These are phyloP conservation scores for Melanargia galathea DNA, from an alignment of 2,888 invertebrate species.

Conservation along the genomic window DNA sequence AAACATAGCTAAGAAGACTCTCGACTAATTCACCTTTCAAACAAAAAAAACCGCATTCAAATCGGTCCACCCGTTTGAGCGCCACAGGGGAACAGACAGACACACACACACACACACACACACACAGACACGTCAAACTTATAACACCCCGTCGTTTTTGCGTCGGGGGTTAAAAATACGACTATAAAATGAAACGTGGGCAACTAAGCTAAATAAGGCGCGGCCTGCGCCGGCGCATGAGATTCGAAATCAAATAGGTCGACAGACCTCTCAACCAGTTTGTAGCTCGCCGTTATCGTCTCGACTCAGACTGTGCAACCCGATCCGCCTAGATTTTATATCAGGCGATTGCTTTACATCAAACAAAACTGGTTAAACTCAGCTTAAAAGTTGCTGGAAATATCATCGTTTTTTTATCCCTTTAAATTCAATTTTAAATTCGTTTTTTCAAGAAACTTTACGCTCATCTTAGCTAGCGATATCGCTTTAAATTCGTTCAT, in stretches of 20 bases:
- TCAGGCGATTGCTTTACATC: constrained; percentile 32
- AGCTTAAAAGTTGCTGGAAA: constrained; percentile 8
- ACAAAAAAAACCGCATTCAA: no score
- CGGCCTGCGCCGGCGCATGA: constrained; percentile 6
- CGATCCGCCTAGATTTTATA: constrained; percentile 31
- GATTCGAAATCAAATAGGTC: constrained; percentile 37
- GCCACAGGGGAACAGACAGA: no score
- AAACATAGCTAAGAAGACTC: no score
- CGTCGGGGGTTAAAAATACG: no score
- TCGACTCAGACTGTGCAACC: constrained; percentile 29
- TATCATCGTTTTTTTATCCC: neutral
- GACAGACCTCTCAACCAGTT: constrained; percentile 35
- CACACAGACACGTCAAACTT: no score
- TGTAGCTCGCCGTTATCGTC: constrained; percentile 34
- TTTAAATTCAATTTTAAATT: neutral
- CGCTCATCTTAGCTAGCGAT: no score
- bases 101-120: no score
- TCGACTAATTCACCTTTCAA: no score
- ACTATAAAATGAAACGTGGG: constrained; percentile 12
- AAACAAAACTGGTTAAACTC: constrained; percentile 23
- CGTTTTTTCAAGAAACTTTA: neutral
- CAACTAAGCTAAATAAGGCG: constrained; percentile 11
- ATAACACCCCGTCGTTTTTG: no score
- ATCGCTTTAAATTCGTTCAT: no score
- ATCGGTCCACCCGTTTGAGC: no score